Evolutionary conservation across 2,888 invertebrate species (phyloP).

Genomic region (Apodemia mormo): DNA sequence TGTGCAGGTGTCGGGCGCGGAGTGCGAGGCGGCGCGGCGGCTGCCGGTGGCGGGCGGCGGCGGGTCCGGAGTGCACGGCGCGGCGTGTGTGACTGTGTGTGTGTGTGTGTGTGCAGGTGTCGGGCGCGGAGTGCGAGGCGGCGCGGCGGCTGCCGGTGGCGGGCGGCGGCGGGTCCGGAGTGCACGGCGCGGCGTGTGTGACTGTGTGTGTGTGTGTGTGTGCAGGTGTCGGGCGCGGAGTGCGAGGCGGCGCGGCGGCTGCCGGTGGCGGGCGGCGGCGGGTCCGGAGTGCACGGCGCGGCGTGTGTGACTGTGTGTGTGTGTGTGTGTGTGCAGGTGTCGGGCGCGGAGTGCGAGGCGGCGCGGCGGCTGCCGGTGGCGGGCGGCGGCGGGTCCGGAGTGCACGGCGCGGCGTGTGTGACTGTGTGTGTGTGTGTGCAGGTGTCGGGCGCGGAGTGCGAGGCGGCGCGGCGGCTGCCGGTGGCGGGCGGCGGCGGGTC

Average conservation of each 20-base stretch:
- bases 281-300: conserved; percentile 45
- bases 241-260: conserved; percentile 50
- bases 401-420: conserved; percentile 41
- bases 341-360: conserved; percentile 39
- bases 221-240: conserved; percentile 28
- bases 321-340: no score
- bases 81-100: neutral
- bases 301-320: neutral
- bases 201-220: neutral
- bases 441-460: conserved; percentile 41
- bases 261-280: conserved; percentile 47
- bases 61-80: conserved; percentile 46
- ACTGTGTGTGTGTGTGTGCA: no score
- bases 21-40: conserved; percentile 48
- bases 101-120: no score
- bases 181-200: conserved; percentile 41
- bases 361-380: conserved; percentile 54
- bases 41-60: conserved; percentile 49
- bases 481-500: conserved; percentile 44
- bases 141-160: conserved; percentile 54
- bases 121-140: conserved; percentile 39
- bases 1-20: conserved; percentile 25
- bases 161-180: conserved; percentile 42
- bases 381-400: conserved; percentile 42
- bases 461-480: conserved; percentile 50